Percentiles rank a stretch among this genome's conserved stretches.
phyloP scores from a whole-genome alignment of 2,888 invertebrate species.

The Pherbina coryleti region DNA sequence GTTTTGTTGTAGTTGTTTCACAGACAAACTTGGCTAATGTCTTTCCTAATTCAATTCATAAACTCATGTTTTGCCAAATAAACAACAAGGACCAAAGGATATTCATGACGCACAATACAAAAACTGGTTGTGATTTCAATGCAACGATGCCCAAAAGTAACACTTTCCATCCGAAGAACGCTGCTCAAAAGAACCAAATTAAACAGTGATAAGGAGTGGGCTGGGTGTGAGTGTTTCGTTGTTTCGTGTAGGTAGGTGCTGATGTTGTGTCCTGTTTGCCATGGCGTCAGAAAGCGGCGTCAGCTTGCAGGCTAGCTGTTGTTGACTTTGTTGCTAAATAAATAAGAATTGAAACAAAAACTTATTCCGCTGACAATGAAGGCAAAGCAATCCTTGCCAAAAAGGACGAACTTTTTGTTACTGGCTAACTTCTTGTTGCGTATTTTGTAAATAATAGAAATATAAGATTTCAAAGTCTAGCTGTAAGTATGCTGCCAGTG shows the following conservation, averaged over 20 bases:
- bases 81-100: slow-evolving; percentile 1
- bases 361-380: slow-evolving; percentile 16
- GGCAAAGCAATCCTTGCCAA: neutral
- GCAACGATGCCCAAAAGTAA: neutral
- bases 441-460: slow-evolving; percentile 15
- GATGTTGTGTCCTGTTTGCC: no score
- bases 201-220: neutral
- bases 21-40: slow-evolving; percentile 12
- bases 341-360: slow-evolving; percentile 8
- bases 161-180: neutral
- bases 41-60: slow-evolving; percentile 27
- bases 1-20: slow-evolving; percentile 6
- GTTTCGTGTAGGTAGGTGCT: no score
- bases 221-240: neutral
- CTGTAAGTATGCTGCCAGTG: neutral
- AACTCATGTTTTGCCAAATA: slow-evolving; percentile 6
- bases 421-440: slow-evolving; percentile 13
- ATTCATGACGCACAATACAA: slow-evolving; percentile 9
- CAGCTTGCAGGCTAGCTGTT: neutral
- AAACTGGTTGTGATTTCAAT: neutral
- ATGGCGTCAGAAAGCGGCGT: neutral
- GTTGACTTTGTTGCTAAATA: slow-evolving; percentile 18
- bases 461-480: neutral
- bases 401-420: slow-evolving; percentile 8
- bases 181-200: neutral